A percentile compares a stretch with the other conserved stretches of the same genome.
Evolutionary conservation across 2,888 invertebrate genomes (phyloP).

Genomic region (Petrolisthes cinctipes): DNA sequence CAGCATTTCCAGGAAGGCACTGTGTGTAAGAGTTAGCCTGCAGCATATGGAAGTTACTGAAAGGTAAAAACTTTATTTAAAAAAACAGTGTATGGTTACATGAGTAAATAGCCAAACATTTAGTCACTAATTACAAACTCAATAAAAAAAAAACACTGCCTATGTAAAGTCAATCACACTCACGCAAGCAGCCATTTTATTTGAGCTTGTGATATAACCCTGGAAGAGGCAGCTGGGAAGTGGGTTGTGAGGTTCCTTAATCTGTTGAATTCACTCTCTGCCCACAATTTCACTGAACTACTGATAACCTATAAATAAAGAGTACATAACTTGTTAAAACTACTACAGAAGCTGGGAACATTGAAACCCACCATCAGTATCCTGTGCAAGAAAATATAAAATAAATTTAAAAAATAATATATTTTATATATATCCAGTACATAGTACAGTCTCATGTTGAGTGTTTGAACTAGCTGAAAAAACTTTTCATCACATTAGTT

Average conservation of each 20-base stretch:
- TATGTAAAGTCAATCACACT: neutral
- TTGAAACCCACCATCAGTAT: too few relatives aligned
- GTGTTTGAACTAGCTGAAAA: too few relatives aligned
- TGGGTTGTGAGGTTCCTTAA: conserved; percentile 26
- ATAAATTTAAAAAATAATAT: too few relatives aligned
- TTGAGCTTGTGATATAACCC: conserved; percentile 31
- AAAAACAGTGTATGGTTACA: neutral
- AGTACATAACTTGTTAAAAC: neutral
- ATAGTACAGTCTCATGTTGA: too few relatives aligned
- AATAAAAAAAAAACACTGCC: too few relatives aligned
- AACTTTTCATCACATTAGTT: too few relatives aligned
- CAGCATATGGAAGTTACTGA: conserved; percentile 27
- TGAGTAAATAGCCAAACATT: neutral
- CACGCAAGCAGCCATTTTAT: conserved; percentile 31
- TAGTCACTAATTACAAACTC: too few relatives aligned
- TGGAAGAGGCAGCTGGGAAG: conserved; percentile 34
- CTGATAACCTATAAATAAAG: conserved; percentile 34
- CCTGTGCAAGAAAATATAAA: too few relatives aligned
- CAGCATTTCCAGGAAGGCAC: conserved; percentile 14
- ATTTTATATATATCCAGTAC: too few relatives aligned
- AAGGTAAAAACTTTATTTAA: neutral
- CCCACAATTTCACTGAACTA: conserved; percentile 37
- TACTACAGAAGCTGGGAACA: too few relatives aligned
- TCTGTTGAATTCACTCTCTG: conserved; percentile 16
- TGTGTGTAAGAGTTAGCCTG: neutral